Conservation (phyloP, 2,888 invertebrate species). For the Conchocele bisecta region DNA sequence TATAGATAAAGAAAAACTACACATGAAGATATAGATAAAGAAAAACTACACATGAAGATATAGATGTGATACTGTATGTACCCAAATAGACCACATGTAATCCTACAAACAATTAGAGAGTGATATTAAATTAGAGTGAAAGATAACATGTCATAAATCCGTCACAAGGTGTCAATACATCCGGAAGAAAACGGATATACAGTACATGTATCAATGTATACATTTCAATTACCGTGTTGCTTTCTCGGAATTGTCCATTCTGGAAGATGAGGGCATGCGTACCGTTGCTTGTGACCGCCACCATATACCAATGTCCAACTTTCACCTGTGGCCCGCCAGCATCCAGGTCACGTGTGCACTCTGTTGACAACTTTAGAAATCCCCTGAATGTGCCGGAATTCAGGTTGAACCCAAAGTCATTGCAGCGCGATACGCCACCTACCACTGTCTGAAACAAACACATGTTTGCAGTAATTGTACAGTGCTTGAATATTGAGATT, state of each 20-base stretch:
- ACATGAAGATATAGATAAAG: too few relatives aligned
- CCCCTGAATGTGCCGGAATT: constrained; percentile 65
- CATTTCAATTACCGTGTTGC: constrained; percentile 59
- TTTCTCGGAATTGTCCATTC: constrained; percentile 48
- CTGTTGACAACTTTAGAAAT: constrained; percentile 44
- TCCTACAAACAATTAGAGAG: not conserved
- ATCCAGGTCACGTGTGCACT: constrained; percentile 62
- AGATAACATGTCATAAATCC: not conserved
- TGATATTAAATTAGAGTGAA: not conserved
- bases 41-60: too few relatives aligned
- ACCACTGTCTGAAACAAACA: constrained; percentile 64
- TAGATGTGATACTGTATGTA: too few relatives aligned
- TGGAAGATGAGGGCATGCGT: constrained; percentile 59
- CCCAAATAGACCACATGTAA: too few relatives aligned
- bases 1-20: too few relatives aligned
- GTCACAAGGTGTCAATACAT: too few relatives aligned
- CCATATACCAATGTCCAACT: constrained; percentile 67
- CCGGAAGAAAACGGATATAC: too few relatives aligned
- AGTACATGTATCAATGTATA: not conserved
- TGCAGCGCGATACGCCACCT: constrained; percentile 64
- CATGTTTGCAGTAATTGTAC: too few relatives aligned
- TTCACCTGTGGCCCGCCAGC: constrained; percentile 42
- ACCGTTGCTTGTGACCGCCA: constrained; percentile 65
- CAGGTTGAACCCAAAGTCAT: constrained; percentile 68
- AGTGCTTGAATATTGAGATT: too few relatives aligned